A percentile compares a stretch with the other conserved stretches of the same genome.
phyloP scores from a whole-genome alignment of 2,888 invertebrate genomes.

The Aricia artaxerxes region DNA sequence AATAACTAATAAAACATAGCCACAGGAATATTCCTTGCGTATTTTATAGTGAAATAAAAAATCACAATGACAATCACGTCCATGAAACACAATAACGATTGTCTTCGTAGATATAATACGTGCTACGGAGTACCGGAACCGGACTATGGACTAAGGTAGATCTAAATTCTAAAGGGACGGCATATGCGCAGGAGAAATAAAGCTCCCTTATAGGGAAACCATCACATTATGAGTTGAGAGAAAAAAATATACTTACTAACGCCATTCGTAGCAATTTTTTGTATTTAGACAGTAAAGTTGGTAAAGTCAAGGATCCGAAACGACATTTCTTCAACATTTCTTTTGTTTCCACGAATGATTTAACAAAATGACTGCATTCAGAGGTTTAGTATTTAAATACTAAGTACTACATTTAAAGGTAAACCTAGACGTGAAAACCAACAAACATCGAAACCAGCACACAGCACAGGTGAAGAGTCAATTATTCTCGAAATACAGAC shows the following conservation, averaged over 20 bases:
- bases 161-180: background rate
- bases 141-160: background rate
- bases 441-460: background rate
- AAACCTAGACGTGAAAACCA: background rate
- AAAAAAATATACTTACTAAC: too few species aligned
- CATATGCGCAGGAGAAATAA: background rate
- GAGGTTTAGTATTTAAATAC: too few species aligned
- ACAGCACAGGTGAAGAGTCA: constrained; percentile 9
- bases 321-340: too few species aligned
- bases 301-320: too few species aligned
- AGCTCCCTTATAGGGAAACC: background rate
- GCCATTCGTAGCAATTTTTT: too few species aligned
- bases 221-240: background rate
- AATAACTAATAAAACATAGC: background rate
- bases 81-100: constrained; percentile 18
- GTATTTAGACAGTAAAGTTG: too few species aligned
- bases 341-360: too few species aligned
- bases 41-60: background rate
- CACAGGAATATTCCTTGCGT: background rate
- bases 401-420: background rate
- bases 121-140: background rate
- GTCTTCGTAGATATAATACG: background rate
- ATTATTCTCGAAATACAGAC: constrained; percentile 10
- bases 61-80: constrained; percentile 9
- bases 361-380: background rate